phyloP scores from a whole-genome alignment of 1,140 invertebrate species.

The Lucilia cuprina region DNA sequence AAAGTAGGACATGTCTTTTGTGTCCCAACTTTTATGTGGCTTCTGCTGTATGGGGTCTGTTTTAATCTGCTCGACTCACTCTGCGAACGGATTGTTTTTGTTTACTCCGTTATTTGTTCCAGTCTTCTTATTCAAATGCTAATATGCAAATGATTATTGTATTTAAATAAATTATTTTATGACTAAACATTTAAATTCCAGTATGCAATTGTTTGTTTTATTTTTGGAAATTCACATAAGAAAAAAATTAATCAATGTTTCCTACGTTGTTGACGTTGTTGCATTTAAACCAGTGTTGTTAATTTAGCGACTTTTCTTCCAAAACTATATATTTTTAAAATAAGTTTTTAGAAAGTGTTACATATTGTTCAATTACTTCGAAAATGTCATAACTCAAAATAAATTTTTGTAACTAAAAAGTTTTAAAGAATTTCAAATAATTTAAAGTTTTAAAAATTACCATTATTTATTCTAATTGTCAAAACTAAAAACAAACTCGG shows the following conservation, averaged over 20 bases:
- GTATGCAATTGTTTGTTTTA: constrained; percentile 7
- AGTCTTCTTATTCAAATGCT: constrained; percentile 8
- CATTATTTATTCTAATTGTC: no score
- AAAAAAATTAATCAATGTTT: constrained; percentile 8
- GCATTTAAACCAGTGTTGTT: neutral
- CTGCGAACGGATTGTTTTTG: neutral
- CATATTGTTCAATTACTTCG: no score
- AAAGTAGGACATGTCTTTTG: constrained; percentile 55
- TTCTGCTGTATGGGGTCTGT: constrained; percentile 9
- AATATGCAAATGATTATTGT: constrained; percentile 8
- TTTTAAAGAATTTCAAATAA: no score
- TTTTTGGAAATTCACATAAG: neutral
- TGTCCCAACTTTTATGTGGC: constrained; percentile 2
- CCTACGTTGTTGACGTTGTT: constrained; percentile 23
- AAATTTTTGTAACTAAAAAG: no score
- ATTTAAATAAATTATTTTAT: constrained; percentile 26
- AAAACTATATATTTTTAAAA: no score
- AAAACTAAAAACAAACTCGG: no score
- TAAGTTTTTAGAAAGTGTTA: no score
- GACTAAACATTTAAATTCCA: constrained; percentile 20
- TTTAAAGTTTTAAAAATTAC: no score
- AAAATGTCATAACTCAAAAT: no score
- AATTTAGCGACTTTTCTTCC: no score
- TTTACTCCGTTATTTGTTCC: neutral
- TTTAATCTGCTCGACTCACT: neutral